Base-by-base conservation (phyloP, 2,113 vertebrate species). In the Sturnira hondurensis region DNA sequence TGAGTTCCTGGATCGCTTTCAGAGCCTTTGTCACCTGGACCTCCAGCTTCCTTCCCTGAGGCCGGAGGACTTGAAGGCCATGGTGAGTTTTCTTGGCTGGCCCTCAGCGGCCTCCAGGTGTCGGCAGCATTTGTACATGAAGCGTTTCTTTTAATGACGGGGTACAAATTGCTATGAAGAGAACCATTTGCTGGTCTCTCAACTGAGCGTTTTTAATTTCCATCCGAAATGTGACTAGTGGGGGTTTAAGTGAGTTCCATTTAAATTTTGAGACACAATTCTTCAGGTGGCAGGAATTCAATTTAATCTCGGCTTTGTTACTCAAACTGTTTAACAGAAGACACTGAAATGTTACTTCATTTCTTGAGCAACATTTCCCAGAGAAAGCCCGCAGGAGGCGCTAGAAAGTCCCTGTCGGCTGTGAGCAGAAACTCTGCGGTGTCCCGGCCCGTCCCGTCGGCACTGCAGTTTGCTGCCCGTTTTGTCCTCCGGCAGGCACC, bases 31-130 rank as follows among this genome's bases (percentile, higher is more conserved):
- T 91, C 98, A 98, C 84, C 98, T 99, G 95, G 99, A 99, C 91
- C 98, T 99, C 90, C 99, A 99, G 98, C 99, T 99, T 92, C 99
- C 99, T 70, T 98, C 99, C 41, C 98, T 99, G 97, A 99, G 98
- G 77, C 98, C 99, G 0, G 99, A 99, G 31, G 99, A 99, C 45
- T 97, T 99, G 41, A 99, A 99, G 95, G 98, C 87, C 58, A 99
- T 99, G 99, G 99, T 99, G 97, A 98, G 98, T 97, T 89, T 65
- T 12, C 2, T 3, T 67, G 22, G 10, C 12, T 33, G 38, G 54
- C 13, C 61, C 52, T 10, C 28, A 36, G 38, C 67, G 61, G 20
- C 33, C 17, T 92, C 43, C 61, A 38, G 4, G 70, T 71, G 70
- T 77, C 61, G 22, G 19, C 50, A 91, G 45, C 41, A 26, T 65